Conservation (phyloP, 2,113 vertebrate species). For the Phyllostomus hastatus region DNA sequence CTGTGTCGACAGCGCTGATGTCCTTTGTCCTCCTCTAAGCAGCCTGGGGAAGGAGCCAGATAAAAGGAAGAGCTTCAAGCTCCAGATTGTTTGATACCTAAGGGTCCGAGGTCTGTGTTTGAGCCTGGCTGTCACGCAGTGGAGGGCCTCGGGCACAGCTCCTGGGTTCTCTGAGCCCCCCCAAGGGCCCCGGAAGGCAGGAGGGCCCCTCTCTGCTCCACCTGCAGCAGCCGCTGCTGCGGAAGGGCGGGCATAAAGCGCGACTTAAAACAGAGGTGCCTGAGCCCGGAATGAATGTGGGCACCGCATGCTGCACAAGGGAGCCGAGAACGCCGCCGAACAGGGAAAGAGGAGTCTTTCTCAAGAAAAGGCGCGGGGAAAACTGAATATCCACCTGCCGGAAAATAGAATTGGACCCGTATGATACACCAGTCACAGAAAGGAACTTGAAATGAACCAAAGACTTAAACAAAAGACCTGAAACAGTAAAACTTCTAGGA, state of each 20-base stretch:
- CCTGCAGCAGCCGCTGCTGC: constrained; percentile 64
- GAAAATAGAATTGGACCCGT: background rate
- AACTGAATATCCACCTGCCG: background rate
- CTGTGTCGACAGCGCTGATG: background rate
- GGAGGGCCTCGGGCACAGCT: background rate
- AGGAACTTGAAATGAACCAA: background rate
- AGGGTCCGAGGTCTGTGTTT: background rate
- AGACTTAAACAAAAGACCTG: background rate
- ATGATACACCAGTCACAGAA: background rate
- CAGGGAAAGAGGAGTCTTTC: background rate
- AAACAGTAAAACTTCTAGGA: background rate
- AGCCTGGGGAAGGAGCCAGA: background rate
- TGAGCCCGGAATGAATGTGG: background rate
- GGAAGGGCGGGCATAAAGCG: background rate
- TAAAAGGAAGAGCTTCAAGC: background rate
- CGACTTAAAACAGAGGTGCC: constrained; percentile 45
- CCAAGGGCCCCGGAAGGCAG: background rate
- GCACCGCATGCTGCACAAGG: background rate
- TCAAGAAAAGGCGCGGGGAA: background rate
- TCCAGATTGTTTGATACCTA: background rate
- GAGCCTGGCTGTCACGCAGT: background rate
- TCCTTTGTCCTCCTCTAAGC: background rate
- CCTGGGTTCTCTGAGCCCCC: constrained; percentile 42
- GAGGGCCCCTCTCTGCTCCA: constrained; percentile 43
- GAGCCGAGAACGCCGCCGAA: background rate